Conservation (phyloP, 64 coral and sea anemone genomes). For the Pachyseris speciosa region DNA sequence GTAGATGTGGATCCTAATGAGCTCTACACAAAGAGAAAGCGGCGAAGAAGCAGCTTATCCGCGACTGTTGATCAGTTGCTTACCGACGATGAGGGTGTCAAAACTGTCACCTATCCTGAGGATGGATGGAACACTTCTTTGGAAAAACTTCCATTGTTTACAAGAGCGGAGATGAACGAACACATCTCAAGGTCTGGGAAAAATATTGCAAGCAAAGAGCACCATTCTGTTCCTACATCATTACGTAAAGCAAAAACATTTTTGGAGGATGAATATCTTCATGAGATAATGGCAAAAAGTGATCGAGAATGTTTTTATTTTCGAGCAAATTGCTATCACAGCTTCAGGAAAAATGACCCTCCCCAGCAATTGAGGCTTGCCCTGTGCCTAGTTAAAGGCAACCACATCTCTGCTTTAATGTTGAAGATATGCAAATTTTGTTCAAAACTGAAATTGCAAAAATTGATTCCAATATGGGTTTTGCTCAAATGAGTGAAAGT, state of each 20-base stretch:
- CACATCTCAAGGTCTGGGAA: constrained; percentile 1
- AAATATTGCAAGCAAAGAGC: constrained; percentile 9
- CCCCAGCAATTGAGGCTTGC: not conserved
- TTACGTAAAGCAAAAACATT: constrained; percentile 39
- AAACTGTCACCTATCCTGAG: constrained; percentile 10
- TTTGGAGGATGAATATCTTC: not conserved
- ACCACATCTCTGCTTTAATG: not conserved
- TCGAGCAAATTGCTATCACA: constrained; percentile 7
- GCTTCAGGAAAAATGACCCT: not conserved
- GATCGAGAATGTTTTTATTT: not conserved
- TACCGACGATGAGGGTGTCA: not conserved
- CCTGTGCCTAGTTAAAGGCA: not conserved
- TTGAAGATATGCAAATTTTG: not conserved
- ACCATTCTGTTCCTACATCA: not conserved
- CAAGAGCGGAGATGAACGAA: not conserved
- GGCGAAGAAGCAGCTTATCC: not conserved
- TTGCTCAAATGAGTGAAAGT: constrained; percentile 1
- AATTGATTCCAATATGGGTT: not conserved
- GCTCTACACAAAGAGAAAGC: constrained; percentile 57
- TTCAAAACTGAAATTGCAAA: not conserved
- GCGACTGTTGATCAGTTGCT: not conserved
- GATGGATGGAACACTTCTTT: constrained; percentile 7
- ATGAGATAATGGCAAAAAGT: not conserved
- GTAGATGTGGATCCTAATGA: constrained; percentile 53
- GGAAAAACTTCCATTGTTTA: constrained; percentile 9